Percentiles rank a stretch among this genome's conserved stretches.
Evolutionary conservation across 2,797 vertebrate species (phyloP).

Genomic region (Lagorchestes hirsutus): DNA sequence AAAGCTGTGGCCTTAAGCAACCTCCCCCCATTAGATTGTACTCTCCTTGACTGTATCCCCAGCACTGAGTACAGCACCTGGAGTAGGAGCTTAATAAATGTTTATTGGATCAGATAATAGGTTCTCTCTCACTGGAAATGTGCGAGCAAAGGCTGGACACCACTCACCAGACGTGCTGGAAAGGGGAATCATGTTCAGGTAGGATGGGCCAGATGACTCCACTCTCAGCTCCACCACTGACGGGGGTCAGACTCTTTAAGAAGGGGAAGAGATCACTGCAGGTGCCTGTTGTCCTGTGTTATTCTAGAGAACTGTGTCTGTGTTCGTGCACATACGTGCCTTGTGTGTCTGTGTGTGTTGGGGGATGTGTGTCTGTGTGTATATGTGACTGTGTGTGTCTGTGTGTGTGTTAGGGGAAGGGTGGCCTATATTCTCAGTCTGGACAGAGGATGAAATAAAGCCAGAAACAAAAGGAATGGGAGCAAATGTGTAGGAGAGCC

Average conservation of each 20-base stretch:
- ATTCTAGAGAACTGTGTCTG: background rate
- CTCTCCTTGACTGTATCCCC: background rate
- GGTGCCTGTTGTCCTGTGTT: background rate
- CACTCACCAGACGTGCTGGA: too few relatives aligned
- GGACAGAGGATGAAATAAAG: background rate
- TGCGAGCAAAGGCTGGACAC: too few relatives aligned
- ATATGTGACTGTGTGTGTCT: background rate
- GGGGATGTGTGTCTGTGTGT: too few relatives aligned
- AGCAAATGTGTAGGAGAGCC: too few relatives aligned
- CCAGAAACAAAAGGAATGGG: too few relatives aligned
- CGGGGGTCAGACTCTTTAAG: background rate
- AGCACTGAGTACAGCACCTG: background rate
- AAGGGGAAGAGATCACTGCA: background rate
- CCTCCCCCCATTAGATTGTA: background rate
- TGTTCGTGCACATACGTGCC: too few relatives aligned
- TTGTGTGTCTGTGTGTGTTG: too few relatives aligned
- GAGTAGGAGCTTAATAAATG: background rate
- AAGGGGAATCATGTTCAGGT: too few relatives aligned
- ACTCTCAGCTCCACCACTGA: background rate
- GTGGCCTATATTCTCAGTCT: background rate
- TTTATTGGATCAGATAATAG: too few relatives aligned
- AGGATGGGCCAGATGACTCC: too few relatives aligned
- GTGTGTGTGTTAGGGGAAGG: background rate
- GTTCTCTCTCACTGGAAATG: too few relatives aligned
- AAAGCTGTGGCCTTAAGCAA: too few relatives aligned